Evolutionary conservation across 37 sponge, comb jelly and placozoan species (phyloP), one percentile per base, ranked within the genome.

Genomic region (Agelas oroides): DNA sequence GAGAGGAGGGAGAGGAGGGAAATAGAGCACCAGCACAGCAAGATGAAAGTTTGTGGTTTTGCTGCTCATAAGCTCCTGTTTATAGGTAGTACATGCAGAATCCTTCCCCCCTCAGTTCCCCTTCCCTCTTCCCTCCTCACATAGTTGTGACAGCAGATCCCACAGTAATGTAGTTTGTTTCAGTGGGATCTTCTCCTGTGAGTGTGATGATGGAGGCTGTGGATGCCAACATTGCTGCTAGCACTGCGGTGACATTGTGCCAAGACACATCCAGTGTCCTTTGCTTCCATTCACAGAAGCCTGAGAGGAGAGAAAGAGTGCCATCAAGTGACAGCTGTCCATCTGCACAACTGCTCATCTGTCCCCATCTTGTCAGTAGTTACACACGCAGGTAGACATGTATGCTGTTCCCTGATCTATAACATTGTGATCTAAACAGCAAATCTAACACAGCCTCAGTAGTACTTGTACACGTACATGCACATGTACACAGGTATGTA

Each of bases 91-190:
- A n/a, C n/a, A n/a, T n/a, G n/a, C n/a, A n/a, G 17, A 56, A 56
- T 18, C 18, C 17, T 56, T 15, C 18, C 15, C 58, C 58, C 15
- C 17, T 56, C 58, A 15, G 18, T 15, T 18, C 58, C 18, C 18
- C 15, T 56, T 8, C 3, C 46, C 46, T 8, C 8, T 8, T 46
- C 46, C 8, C 46, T 8, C 46, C 46, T 87, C 54, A 93, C 89
- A 96, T 91, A 28, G 96, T 96, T 20, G 98, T 95, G 59, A 97
- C 94, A 15, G 98, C 75, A 39, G 98, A 85, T 0, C 98, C 95
- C 25, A 95, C 93, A 0, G 98, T 91, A 64, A 95, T 97, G 92
- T 95, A 95, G 89, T 97, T 89, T 61, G 91, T 92, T 14, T 95
- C 95, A 28, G 86, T 59, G 2, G 96, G 96, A 27, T 97, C 98